These are phyloP conservation scores for Phainopepla nitens DNA, from an alignment of 2,113 vertebrate genomes.

Conservation along the genomic window DNA sequence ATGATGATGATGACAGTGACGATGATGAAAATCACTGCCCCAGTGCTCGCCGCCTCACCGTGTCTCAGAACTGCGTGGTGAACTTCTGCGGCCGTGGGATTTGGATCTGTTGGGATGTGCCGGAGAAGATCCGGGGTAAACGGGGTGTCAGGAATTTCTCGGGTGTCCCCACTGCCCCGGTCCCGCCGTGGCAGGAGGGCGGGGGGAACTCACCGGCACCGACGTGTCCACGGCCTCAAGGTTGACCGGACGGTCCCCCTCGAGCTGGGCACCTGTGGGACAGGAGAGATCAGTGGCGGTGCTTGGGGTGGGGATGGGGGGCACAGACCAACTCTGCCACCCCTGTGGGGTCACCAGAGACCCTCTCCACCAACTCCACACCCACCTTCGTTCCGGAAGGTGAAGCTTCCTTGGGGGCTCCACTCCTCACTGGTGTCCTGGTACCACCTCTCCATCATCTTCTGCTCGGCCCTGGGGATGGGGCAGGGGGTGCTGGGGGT, in stretches of 20 bases:
- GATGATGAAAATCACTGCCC: too few relatives aligned
- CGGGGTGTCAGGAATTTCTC: rapidly evolving
- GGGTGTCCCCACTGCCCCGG: neutral
- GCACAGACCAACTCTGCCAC: neutral
- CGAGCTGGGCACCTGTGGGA: neutral
- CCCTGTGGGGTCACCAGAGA: neutral
- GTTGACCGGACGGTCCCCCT: neutral
- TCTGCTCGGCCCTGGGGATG: rapidly evolving
- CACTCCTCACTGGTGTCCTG: neutral
- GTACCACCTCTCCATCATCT: neutral
- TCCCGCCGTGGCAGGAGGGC: rapidly evolving
- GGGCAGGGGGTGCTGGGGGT: neutral
- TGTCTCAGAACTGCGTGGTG: rapidly evolving
- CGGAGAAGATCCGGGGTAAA: neutral
- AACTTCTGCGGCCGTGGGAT: neutral
- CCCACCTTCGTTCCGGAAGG: neutral
- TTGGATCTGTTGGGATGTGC: neutral
- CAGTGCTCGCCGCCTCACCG: rapidly evolving
- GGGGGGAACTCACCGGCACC: neutral
- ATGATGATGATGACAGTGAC: neutral
- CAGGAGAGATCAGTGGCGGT: too few relatives aligned
- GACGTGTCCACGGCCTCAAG: neutral
- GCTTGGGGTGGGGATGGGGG: neutral
- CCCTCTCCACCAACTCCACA: neutral
- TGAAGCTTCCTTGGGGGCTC: neutral